These are phyloP conservation scores for Cervus canadensis DNA, from an alignment of 2,113 vertebrate species.

Conservation along the genomic window DNA sequence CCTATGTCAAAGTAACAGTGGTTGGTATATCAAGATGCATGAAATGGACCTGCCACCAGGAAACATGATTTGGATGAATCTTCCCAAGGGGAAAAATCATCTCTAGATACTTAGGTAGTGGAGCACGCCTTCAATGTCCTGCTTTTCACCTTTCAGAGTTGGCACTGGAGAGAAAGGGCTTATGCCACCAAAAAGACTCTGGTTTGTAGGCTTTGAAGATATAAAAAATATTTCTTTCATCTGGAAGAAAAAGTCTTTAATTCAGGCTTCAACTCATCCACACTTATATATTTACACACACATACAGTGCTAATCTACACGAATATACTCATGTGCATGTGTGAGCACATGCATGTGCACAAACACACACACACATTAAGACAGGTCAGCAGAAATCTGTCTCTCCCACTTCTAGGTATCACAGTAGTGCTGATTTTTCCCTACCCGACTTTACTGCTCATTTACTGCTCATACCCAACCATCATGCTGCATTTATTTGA, in stretches of 20 bases:
- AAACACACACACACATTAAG: neutral
- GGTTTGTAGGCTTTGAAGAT: neutral
- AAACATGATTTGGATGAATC: neutral
- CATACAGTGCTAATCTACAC: neutral
- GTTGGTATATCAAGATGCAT: neutral
- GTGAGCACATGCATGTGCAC: neutral
- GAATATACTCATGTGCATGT: neutral
- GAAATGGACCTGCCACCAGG: neutral
- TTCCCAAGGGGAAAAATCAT: neutral
- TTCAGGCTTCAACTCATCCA: neutral
- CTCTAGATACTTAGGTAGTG: neutral
- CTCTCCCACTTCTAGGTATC: neutral
- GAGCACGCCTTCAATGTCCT: neutral
- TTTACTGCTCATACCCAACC: neutral
- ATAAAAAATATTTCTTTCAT: neutral
- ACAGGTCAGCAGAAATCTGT: neutral
- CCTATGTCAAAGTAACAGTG: neutral
- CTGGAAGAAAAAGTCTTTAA: neutral
- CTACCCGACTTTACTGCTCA: neutral
- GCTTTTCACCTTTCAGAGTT: neutral
- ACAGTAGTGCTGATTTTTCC: neutral
- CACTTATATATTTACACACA: neutral
- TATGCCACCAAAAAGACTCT: neutral
- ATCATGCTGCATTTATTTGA: slow-evolving; percentile 45
- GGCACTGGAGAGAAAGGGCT: neutral